Percentiles rank a stretch among this genome's conserved stretches.
Evolutionary conservation across 2,113 vertebrate species (phyloP).

Genomic region (Laticauda laticaudata): DNA sequence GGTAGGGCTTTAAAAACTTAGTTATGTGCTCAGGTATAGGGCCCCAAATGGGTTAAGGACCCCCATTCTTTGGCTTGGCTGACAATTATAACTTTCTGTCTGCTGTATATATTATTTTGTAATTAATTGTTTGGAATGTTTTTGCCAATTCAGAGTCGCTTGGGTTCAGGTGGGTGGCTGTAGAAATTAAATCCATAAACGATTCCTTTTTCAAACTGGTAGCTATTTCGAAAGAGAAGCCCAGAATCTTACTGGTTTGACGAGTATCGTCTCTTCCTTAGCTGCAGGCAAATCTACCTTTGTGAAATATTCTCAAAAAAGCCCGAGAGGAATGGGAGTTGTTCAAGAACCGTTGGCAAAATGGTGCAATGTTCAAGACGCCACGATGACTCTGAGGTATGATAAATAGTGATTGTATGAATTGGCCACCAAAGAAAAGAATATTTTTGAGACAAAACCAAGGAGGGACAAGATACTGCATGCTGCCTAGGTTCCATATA

Average conservation of each 20-base stretch:
- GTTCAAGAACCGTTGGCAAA: slow-evolving; percentile 90
- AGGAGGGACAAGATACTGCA: not conserved
- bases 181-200: not conserved
- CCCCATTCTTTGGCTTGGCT: no score
- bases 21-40: no score
- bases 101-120: not conserved
- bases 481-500: no score
- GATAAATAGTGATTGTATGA: not conserved
- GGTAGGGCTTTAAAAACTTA: no score
- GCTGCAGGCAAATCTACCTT: slow-evolving; percentile 93
- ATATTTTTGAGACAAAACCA: not conserved
- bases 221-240: accelerated
- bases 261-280: slow-evolving; percentile 37
- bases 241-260: not conserved
- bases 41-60: no score
- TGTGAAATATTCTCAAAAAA: slow-evolving; percentile 83
- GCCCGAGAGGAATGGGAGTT: slow-evolving; percentile 85
- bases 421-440: not conserved
- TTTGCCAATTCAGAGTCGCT: not conserved
- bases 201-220: not conserved
- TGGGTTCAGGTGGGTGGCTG: not conserved
- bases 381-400: slow-evolving; percentile 82
- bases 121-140: not conserved
- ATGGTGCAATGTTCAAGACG: slow-evolving; percentile 91
- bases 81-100: no score